Evolutionary conservation across 2,888 invertebrate species (phyloP), one percentile per base, ranked within the genome.

Genomic region (Linyphia triangularis): DNA sequence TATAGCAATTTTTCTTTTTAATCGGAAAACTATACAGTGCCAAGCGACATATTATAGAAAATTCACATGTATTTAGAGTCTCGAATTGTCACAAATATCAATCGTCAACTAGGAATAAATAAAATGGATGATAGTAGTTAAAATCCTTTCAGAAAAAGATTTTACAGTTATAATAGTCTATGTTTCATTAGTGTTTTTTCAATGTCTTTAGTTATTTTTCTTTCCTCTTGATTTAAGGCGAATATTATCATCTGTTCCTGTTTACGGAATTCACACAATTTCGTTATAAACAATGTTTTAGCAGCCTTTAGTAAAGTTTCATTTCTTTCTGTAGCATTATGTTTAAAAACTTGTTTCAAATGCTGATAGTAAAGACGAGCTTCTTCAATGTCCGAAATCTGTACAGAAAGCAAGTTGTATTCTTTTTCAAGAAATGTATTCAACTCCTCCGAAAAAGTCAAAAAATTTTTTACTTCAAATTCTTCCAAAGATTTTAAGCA

Each of bases 371-470:
- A 86, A 28, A 75, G 37, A 9, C 73, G 3, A 57, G 73, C 6
- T 59, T 81, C 67, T 33, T 67, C 24, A 57, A 81, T 59, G 30
- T 86, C 86, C 10, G 37, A 28, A 30, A 86, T 24, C 28, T 81
- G 67, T 28, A 59, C 13, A 1, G 24, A 59, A 22, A 86, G 19
- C 37, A 86, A 43, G 9, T 7, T 26, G 16, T 19, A 59, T 40
- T 86, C 86, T 24, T 81, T 86, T 40, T 19, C n/a, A 16, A 86
- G 26, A 30, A 86, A 86, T 24, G 59, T 40, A 24, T 81, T 69
- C 28, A 67, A 24, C 13, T 75, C 37, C 1, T 24, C 16, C 7
- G 16, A 5, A 26, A 16, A 51, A 16, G 10, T 10, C 1, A 70
- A 6, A 16, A 85, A 61, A 22, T 85, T 43, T 40, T 26, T 5